Base-by-base conservation (phyloP, 1,140 invertebrate species). In the Drosophila micromelanica region DNA sequence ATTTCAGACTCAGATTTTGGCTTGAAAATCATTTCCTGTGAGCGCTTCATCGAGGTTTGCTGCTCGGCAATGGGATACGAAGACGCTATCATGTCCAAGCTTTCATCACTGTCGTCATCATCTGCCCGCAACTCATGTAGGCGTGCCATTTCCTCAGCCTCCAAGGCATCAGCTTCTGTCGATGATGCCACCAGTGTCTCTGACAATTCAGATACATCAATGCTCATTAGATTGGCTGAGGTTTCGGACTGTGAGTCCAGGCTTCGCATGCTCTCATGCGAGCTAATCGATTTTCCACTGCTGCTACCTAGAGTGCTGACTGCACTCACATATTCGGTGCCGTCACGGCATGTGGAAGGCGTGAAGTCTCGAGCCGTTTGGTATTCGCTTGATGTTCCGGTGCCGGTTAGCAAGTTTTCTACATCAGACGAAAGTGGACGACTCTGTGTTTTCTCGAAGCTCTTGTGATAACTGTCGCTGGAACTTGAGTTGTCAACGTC, bases 1-100 rank as follows among this genome's bases (percentile, higher is more conserved):
- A 73, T 23, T 0, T 91, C 90, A 11, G 81, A 46, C 2, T 91
- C 87, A n/a, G 93, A 67, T 37, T 92, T 90, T 4, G 96, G 96
- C 85, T 96, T 95, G 91, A 98, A 97, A 71, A 96, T 96, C 96
- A 98, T 97, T 93, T 98, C 97, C 72, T 96, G 95, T 0, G 96
- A 97, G 64, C 97, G 93, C 90, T 97, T 98, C 96, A 98, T 97
- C 77, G 95, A 94, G 27, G 93, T 94, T 9, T 94, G 92, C 43
- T 94, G 92, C 70, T 94, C 94, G 49, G 93, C 73, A 3, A 56
- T 74, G 1, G 72, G 75, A 61, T 89, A 81, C 2, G 67, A 54
- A 0, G 54, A 40, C 42, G 65, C 77, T 17, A 68, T 63, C 38
- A 91, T 46, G 5, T 90, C 90, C 6, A 89, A 2, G 20, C 82